Percentiles rank a stretch among this genome's conserved stretches.
phyloP scores from a whole-genome alignment of 1,140 invertebrate species.

The Pseudoatta argentina region DNA sequence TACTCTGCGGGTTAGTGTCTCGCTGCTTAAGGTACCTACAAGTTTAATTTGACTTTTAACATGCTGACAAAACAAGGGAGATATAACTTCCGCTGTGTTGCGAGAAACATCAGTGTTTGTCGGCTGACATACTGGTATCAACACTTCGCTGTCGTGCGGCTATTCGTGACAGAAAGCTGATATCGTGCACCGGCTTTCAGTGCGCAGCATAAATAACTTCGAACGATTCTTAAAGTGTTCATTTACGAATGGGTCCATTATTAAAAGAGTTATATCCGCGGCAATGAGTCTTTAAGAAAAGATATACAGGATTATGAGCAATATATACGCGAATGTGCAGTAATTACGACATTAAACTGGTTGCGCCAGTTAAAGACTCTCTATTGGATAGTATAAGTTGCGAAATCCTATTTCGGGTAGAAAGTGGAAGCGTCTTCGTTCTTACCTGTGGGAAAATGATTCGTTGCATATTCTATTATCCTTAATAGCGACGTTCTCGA shows the following conservation, averaged over 20 bases:
- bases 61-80: slow-evolving; percentile 17
- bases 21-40: slow-evolving; percentile 7
- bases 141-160: slow-evolving; percentile 66
- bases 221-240: background rate
- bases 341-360: slow-evolving; percentile 29
- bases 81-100: slow-evolving; percentile 23
- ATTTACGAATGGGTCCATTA: slow-evolving; percentile 15
- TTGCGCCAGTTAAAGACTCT: slow-evolving; percentile 44
- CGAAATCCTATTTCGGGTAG: slow-evolving; percentile 64
- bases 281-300: slow-evolving; percentile 2
- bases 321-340: background rate
- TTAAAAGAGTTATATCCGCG: slow-evolving; percentile 22
- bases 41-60: slow-evolving; percentile 44
- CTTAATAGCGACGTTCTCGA: slow-evolving; percentile 76
- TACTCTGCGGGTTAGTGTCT: background rate
- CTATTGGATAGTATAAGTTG: slow-evolving; percentile 43
- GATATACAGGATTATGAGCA: background rate
- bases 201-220: slow-evolving; percentile 67
- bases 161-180: slow-evolving; percentile 80
- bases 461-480: slow-evolving; percentile 75
- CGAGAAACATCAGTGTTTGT: slow-evolving; percentile 11
- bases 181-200: slow-evolving; percentile 67
- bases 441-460: slow-evolving; percentile 72
- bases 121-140: slow-evolving; percentile 75
- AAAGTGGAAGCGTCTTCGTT: slow-evolving; percentile 70